phyloP scores from a whole-genome alignment of 1,140 invertebrate species.

The Diorhabda carinulata region DNA sequence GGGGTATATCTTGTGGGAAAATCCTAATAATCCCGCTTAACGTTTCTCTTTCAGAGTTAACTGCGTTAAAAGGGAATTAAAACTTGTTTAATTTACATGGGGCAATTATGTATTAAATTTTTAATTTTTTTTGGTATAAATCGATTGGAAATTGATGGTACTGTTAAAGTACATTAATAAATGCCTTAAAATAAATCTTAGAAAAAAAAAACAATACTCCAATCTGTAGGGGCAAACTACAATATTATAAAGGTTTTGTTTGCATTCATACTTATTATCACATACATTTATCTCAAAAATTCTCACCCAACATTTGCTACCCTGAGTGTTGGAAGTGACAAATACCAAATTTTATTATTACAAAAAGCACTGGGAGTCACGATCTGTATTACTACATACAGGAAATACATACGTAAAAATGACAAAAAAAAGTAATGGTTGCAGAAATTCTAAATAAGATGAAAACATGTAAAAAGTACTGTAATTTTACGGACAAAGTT shows the following conservation, averaged over 20 bases:
- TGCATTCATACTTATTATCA: slow-evolving; percentile 29
- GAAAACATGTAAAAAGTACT: too few species aligned
- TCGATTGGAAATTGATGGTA: slow-evolving; percentile 35
- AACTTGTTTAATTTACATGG: too few species aligned
- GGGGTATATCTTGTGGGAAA: too few species aligned
- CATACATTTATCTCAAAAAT: slow-evolving; percentile 26
- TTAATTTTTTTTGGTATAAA: slow-evolving; percentile 35
- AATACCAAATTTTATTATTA: slow-evolving; percentile 18
- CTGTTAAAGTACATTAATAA: slow-evolving; percentile 34
- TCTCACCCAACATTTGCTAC: slow-evolving; percentile 31
- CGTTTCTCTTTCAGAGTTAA: too few species aligned
- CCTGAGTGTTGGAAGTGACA: slow-evolving; percentile 40
- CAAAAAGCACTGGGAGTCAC: too few species aligned
- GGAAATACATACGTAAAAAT: too few species aligned
- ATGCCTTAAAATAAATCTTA: slow-evolving; percentile 38
- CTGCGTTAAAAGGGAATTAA: too few species aligned
- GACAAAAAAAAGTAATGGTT: too few species aligned
- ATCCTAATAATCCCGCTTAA: too few species aligned
- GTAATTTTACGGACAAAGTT: too few species aligned
- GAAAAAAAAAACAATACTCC: slow-evolving; percentile 34
- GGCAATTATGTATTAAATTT: slow-evolving; percentile 20
- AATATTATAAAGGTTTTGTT: slow-evolving; percentile 20
- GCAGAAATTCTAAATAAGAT: too few species aligned
- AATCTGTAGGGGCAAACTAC: slow-evolving; percentile 32
- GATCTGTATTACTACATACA: too few species aligned